Evolutionary conservation across 2,113 vertebrate genomes (phyloP), one percentile per base, ranked within the genome.

Genomic region (Leptobrachium leishanense): DNA sequence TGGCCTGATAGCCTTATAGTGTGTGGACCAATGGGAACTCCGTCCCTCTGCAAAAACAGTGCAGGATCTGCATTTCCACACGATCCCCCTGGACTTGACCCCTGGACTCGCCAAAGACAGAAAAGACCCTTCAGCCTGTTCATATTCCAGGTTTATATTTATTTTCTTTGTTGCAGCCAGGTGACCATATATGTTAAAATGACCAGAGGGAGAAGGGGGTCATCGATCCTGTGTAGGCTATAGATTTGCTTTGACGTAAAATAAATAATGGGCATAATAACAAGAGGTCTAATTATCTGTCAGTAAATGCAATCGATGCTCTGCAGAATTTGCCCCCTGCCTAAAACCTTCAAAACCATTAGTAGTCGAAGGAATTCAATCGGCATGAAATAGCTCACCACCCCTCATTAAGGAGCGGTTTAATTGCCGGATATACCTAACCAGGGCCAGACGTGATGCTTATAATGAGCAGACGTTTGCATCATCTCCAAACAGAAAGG

Each of bases 311-410:
- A 66, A 70, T 72, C 77, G 31, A 73, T 67, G 44, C 46, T 39
- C 13, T n/a, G 41, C 39, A 43, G 54, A 15, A 53, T 62, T 6
- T 43, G 43, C 40, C n/a, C n/a, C 62, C 66, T 44, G 41, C 57
- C 46, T 79, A 73, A 73, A 57, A 44, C 53, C 68, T 43, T 13
- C 7, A 72, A 66, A 72, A 67, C 70, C 70, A 67, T 73, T 55
- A 79, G 67, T 73, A 43, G 77, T 59, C 42, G 2, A 39, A 67
- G 44, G 54, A 63, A 41, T 10, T 5, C 55, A 8, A 3, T 50
- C 46, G 53, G 46, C 15, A 53, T 69, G 42, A 53, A 64, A 39
- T 12, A 20, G 13, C 10, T 44, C 43, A 44, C 39, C 43, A 41
- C 55, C 55, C 5, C 59, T 65, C 59, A 67, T 73, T 72, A 72